A percentile compares a stretch with the other conserved stretches of the same genome.
Evolutionary conservation across 2,113 vertebrate genomes (phyloP).

Genomic region (Muntiacus muntjak): DNA sequence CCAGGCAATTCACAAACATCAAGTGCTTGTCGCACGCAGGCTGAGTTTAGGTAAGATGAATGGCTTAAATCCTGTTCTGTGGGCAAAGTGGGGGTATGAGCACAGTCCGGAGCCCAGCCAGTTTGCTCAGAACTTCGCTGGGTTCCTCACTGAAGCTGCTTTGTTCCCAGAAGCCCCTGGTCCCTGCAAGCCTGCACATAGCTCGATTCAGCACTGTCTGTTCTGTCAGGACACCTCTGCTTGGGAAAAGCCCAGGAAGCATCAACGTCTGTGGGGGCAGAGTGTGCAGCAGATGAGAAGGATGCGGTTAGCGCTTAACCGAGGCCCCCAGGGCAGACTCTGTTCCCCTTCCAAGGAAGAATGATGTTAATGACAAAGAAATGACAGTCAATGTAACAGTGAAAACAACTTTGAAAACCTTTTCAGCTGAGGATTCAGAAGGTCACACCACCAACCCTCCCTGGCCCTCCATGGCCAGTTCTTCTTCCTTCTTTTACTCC

Average conservation of each 20-base stretch:
- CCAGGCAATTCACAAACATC: neutral
- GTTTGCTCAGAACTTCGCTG: neutral
- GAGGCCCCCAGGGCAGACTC: neutral
- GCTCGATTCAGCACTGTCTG: fast-evolving
- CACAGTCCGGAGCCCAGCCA: neutral
- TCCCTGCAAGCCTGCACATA: fast-evolving
- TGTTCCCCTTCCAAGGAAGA: neutral
- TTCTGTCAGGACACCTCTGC: neutral
- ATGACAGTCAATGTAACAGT: neutral
- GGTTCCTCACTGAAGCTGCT: neutral
- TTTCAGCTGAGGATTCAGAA: neutral
- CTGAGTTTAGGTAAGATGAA: neutral
- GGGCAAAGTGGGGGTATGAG: neutral
- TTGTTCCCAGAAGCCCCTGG: neutral
- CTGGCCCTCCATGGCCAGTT: neutral
- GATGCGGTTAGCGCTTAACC: neutral
- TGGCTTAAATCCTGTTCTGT: neutral
- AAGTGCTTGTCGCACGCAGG: neutral
- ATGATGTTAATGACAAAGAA: neutral
- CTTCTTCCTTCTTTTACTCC: neutral
- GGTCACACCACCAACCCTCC: neutral
- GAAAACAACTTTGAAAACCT: neutral
- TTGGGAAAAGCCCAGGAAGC: neutral
- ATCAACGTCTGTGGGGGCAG: neutral
- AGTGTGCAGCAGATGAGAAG: too few relatives aligned